Evolutionary conservation across 2,797 vertebrate genomes (phyloP).

Genomic region (Emydoidea blandingii): DNA sequence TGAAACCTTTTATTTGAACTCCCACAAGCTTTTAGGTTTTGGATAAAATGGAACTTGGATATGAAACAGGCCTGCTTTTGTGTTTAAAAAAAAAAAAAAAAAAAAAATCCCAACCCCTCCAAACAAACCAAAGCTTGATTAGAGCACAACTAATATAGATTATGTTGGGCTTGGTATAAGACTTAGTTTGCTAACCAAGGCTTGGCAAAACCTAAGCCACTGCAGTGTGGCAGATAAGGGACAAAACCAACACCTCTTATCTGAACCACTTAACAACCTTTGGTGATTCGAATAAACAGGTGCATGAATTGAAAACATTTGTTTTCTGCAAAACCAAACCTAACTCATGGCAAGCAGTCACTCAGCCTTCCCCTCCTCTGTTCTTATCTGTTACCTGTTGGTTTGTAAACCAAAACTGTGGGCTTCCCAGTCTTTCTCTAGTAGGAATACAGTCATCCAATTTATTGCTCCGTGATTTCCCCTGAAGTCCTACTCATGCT

Average conservation of each 20-base stretch:
- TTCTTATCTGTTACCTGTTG: not conserved
- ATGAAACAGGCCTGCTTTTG: not conserved
- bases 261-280: not conserved
- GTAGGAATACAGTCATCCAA: not conserved
- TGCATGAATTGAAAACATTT: not conserved
- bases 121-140: not conserved
- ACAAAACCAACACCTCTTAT: not conserved
- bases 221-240: not conserved
- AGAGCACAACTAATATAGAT: not conserved
- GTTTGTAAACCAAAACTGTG: not conserved
- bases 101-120: too few species aligned
- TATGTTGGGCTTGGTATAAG: not conserved
- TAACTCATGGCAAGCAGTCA: not conserved
- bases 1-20: rapidly evolving
- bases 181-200: not conserved
- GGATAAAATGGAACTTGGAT: not conserved
- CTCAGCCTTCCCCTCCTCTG: not conserved
- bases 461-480: not conserved
- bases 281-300: not conserved
- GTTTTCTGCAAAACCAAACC: not conserved
- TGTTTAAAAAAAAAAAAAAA: too few species aligned
- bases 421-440: not conserved
- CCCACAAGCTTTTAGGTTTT: not conserved
- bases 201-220: not conserved
- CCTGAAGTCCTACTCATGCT: not conserved